Base-by-base conservation (phyloP, 2,888 invertebrate genomes). In the Abrostola triplasia region DNA sequence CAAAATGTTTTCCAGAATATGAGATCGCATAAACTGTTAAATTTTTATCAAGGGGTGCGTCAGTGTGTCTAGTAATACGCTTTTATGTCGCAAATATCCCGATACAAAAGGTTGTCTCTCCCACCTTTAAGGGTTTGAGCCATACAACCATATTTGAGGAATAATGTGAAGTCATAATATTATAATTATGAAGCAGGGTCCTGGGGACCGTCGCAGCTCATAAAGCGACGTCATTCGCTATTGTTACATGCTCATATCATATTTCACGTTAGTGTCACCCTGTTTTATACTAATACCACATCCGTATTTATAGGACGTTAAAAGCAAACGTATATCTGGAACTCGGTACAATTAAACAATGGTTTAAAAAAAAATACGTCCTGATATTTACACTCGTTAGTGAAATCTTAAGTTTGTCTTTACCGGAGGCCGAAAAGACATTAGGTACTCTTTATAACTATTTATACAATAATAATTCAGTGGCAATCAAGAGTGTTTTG, bases 91-190 rank as follows among this genome's bases (percentile, higher is more conserved):
- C 77, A 81, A 80, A 81, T 82, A 69, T 80, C 75, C 64, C 81
- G 75, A 80, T 82, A 84, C 83, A 84, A 84, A 77, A 77, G 80
- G 71, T 69, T 81, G 80, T 79, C 75, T 75, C 64, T 70, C 70
- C 78, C 71, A 83, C 82, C 82, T 85, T 80, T 69, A 78, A 80
- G 82, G 83, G 82, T 77, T 80, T 82, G 81, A 81, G 80, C 73
- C 62, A 76, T 77, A 76, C 78, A 67, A 79, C 48, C 70, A 74
- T 72, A 85, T 86, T 85, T 78, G 73, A 68, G 81, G 83, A 90
- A 92, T 92, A 91, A 88, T 93, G 92, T 92, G 82, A 91, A 90
- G 92, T 93, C 92, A 93, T 92, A 92, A 90, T 87, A 88, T 87
- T 89, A 88, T 90, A 92, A 93, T 93, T 92, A 92, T 76, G 86